Percentiles rank a stretch among this genome's conserved stretches.
Evolutionary conservation across 2,888 invertebrate species (phyloP).

Genomic region (Dione vanillae): DNA sequence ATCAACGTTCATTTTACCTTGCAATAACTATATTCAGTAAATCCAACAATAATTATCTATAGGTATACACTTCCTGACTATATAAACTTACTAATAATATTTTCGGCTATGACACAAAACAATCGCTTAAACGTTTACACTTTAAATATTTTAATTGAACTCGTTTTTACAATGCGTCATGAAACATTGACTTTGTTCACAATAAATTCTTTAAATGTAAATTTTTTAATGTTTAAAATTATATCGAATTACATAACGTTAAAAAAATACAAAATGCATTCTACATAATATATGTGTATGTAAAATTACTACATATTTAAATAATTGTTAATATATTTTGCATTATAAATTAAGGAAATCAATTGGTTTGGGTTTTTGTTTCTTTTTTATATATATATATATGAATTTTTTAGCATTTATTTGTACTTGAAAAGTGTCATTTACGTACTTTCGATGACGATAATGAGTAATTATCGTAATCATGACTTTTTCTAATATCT

Average conservation of each 20-base stretch:
- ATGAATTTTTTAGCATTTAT: too few species aligned
- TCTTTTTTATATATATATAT: background rate
- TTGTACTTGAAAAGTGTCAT: too few species aligned
- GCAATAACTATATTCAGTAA: background rate
- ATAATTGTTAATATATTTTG: background rate
- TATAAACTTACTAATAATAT: background rate
- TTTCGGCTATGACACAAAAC: background rate
- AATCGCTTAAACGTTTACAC: background rate
- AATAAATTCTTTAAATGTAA: constrained; percentile 3
- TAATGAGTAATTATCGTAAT: too few species aligned
- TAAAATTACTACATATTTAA: background rate
- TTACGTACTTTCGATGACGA: too few species aligned
- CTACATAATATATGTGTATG: background rate
- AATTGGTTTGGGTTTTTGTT: background rate
- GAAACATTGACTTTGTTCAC: constrained; percentile 5
- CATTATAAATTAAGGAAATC: constrained; percentile 1
- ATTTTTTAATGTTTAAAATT: too few species aligned
- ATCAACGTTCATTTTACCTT: background rate
- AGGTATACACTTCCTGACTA: background rate
- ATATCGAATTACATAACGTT: background rate
- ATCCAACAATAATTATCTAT: too few species aligned
- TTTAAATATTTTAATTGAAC: background rate
- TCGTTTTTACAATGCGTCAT: background rate
- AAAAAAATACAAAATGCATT: background rate
- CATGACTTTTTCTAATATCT: too few species aligned